A percentile compares a stretch with the other conserved stretches of the same genome.
Evolutionary conservation across 2,888 invertebrate genomes (phyloP).

Genomic region (Drosophila hamatofila): DNA sequence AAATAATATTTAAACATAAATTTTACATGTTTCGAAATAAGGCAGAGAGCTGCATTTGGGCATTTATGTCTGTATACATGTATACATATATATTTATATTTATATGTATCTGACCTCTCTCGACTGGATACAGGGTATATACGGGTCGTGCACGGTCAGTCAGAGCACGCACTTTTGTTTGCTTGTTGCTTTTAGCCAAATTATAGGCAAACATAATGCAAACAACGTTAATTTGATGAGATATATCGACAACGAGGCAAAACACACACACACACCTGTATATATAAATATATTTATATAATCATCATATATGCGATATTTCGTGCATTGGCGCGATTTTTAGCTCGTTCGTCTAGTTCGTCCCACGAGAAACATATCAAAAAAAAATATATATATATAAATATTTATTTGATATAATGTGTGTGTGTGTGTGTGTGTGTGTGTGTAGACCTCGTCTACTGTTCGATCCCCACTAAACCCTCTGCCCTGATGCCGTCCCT

Average conservation of each 20-base stretch:
- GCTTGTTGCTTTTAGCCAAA: slow-evolving; percentile 59
- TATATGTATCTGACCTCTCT: neutral
- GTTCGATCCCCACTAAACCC: neutral
- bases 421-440: slow-evolving; percentile 48
- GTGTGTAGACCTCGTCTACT: slow-evolving; percentile 62
- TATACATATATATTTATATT: neutral
- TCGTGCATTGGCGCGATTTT: slow-evolving; percentile 73
- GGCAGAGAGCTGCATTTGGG: neutral
- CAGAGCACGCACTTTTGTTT: neutral
- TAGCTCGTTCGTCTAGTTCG: slow-evolving; percentile 76
- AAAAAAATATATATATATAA: slow-evolving; percentile 24
- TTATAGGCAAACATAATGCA: slow-evolving; percentile 59
- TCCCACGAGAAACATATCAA: slow-evolving; percentile 67
- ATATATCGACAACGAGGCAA: slow-evolving; percentile 45
- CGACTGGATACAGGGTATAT: neutral
- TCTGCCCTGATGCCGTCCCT: neutral
- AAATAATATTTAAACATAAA: neutral
- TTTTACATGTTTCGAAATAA: neutral
- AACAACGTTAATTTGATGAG: slow-evolving; percentile 70
- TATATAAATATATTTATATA: slow-evolving; percentile 33
- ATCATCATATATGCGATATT: slow-evolving; percentile 59
- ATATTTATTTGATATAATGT: slow-evolving; percentile 22
- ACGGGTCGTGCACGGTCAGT: neutral
- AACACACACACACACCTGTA: slow-evolving; percentile 14
- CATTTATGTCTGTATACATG: neutral